These are phyloP conservation scores for Cheilosia vulpina DNA, from an alignment of 2,888 invertebrate species.

Conservation along the genomic window DNA sequence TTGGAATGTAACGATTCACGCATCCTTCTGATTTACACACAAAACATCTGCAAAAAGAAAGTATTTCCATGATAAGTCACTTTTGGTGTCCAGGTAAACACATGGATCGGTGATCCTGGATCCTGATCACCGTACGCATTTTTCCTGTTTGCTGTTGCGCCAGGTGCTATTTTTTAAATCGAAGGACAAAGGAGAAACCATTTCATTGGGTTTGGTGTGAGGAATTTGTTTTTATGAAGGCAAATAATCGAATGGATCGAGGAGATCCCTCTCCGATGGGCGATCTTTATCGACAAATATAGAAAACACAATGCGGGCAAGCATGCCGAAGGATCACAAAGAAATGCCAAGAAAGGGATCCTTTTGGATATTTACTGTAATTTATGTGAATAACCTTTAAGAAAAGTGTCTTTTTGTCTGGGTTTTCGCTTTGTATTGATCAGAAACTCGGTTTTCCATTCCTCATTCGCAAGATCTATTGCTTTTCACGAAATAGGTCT, in stretches of 20 bases:
- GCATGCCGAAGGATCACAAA: constrained; percentile 3
- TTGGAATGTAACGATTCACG: constrained; percentile 37
- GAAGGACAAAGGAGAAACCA: constrained; percentile 26
- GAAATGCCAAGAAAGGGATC: not conserved
- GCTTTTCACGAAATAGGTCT: constrained; percentile 25
- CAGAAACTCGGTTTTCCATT: constrained; percentile 9
- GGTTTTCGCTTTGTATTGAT: constrained; percentile 4
- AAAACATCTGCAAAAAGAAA: constrained; percentile 65
- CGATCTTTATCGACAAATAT: constrained; percentile 57
- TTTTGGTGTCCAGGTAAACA: constrained; percentile 56
- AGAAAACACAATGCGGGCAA: constrained; percentile 41
- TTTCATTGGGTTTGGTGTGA: constrained; percentile 31
- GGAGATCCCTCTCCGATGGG: constrained; percentile 12
- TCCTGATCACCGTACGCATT: constrained; percentile 22
- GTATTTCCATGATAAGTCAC: constrained; percentile 50
- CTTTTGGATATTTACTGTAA: constrained; percentile 45
- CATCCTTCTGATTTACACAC: constrained; percentile 46
- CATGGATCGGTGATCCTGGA: constrained; percentile 29
- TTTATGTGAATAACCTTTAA: constrained; percentile 9
- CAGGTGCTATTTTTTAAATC: constrained; percentile 50
- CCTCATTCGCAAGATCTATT: constrained; percentile 25
- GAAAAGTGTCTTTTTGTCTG: constrained; percentile 24
- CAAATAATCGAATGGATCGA: constrained; percentile 34
- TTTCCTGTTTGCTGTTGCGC: constrained; percentile 32
- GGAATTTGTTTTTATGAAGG: constrained; percentile 32